Base-by-base conservation (phyloP, 2,888 invertebrate species). In the Hypercompe scribonia region DNA sequence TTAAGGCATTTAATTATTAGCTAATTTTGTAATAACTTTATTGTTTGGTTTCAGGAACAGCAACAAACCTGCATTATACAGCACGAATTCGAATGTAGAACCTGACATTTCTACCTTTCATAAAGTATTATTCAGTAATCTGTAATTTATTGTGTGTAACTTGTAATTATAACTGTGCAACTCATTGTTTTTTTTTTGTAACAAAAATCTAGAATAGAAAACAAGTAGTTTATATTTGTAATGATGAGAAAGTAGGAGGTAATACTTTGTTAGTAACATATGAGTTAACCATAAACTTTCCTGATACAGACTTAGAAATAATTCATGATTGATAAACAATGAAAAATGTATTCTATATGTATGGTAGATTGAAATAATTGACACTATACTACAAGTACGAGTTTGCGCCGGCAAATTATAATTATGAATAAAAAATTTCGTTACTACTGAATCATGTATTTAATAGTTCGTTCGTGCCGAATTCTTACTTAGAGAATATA, bases 51-150 rank as follows among this genome's bases (percentile, higher is more conserved):
- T 75, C 92, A 95, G 94, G 78, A 90, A 81, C 86, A 90, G 87
- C 76, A 90, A 76, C 74, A 95, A 94, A 71, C 92, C 95, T 15
- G 91, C 91, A 8, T 84, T 96, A 33, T 92, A 93, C 85, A 96
- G 96, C 88, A 95, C 95, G 66, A 96, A 96, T 84, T 96, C 96
- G 5, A 96, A 95, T 83, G 96, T 97, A 74, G 96, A 97, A 79
- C 97, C 97, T 46, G 97, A 97, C 90, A 94, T 97, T 79, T 96
- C 96, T 69, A 97, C 97, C 76, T 97, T 97, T 84, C 97, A 97
- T 89, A 97, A 97, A 94, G 97, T 97, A 71, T 90, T 97, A 72
- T 97, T 97, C 78, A 95, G 95, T 85, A 93, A 94, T 84, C 89
- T 93, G 81, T 94, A 90, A 88, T 75, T 24, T n/a, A 67, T 46